These are phyloP conservation scores for Syngnathoides biaculeatus DNA, from an alignment of 2,113 vertebrate genomes.

Conservation along the genomic window DNA sequence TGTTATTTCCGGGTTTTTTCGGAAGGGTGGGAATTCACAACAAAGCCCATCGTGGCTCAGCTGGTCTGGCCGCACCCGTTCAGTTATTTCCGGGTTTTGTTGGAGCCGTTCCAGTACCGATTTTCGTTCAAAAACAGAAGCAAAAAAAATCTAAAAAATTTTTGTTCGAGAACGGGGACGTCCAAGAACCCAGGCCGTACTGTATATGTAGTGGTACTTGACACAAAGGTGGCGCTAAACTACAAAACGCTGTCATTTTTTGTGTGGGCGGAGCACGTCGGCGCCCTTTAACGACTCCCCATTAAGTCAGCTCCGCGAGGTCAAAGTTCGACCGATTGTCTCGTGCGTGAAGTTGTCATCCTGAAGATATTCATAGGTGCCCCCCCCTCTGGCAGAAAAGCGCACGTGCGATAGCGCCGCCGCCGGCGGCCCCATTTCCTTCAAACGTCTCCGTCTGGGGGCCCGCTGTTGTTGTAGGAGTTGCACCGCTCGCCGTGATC, in stretches of 20 bases:
- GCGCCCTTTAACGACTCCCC: background rate
- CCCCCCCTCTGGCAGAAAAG: background rate
- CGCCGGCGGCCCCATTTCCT: background rate
- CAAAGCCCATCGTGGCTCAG: too few species aligned
- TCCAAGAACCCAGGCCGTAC: too few species aligned
- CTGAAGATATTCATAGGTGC: background rate
- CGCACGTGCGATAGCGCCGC: background rate
- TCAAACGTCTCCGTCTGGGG: background rate
- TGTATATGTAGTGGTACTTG: background rate
- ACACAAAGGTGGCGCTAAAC: background rate
- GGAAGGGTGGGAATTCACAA: too few species aligned
- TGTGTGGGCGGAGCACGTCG: background rate
- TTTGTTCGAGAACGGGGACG: too few species aligned
- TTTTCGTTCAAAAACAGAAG: too few species aligned
- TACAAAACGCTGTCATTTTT: background rate
- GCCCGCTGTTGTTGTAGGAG: background rate
- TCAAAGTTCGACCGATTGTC: background rate
- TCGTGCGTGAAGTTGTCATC: background rate
- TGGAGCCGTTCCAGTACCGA: too few species aligned
- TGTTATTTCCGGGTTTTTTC: too few species aligned
- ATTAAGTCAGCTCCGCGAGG: background rate
- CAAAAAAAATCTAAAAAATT: too few species aligned
- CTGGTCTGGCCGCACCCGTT: too few species aligned
- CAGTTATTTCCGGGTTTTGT: too few species aligned
- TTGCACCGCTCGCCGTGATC: constrained; percentile 23